These are phyloP conservation scores for Ammospiza maritima DNA, from an alignment of 2,797 vertebrate species.

Conservation along the genomic window DNA sequence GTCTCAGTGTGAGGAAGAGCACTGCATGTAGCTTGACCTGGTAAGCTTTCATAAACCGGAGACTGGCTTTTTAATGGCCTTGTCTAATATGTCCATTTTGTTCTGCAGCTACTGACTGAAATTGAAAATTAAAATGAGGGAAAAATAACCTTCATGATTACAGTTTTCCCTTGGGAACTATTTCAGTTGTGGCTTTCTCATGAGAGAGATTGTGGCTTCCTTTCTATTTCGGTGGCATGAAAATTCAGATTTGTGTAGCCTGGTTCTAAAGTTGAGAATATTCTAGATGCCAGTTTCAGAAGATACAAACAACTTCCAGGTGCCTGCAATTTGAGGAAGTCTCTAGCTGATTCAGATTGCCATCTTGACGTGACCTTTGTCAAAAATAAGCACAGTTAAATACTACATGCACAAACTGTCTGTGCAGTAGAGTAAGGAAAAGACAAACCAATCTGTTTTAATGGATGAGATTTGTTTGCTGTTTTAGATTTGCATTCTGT, in stretches of 20 bases:
- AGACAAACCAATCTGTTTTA: not conserved
- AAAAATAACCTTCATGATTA: conserved; percentile 48
- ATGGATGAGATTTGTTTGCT: not conserved
- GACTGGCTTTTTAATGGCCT: conserved; percentile 18
- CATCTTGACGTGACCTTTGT: conserved; percentile 35
- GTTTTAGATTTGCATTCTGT: not conserved
- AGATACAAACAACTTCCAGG: not conserved
- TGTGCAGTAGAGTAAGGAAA: not conserved
- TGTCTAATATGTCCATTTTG: conserved; percentile 48
- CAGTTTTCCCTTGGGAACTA: conserved; percentile 56
- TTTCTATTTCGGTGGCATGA: conserved; percentile 18
- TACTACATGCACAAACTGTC: not conserved
- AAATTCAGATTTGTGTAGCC: conserved; percentile 34
- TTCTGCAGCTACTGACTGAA: conserved; percentile 37
- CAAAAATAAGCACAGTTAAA: conserved; percentile 1
- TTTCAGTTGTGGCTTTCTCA: conserved; percentile 53
- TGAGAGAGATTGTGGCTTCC: conserved; percentile 52
- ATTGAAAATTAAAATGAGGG: conserved; percentile 56
- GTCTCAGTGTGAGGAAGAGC: not conserved
- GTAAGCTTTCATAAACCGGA: conserved; percentile 1
- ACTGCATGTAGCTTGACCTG: not conserved
- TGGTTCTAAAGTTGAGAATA: conserved; percentile 27
- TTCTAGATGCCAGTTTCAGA: not conserved
- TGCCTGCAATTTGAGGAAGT: conserved; percentile 38
- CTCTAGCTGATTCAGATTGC: not conserved